These are phyloP conservation scores for Tinea semifulvella DNA, from an alignment of 2,888 invertebrate species.

Conservation along the genomic window DNA sequence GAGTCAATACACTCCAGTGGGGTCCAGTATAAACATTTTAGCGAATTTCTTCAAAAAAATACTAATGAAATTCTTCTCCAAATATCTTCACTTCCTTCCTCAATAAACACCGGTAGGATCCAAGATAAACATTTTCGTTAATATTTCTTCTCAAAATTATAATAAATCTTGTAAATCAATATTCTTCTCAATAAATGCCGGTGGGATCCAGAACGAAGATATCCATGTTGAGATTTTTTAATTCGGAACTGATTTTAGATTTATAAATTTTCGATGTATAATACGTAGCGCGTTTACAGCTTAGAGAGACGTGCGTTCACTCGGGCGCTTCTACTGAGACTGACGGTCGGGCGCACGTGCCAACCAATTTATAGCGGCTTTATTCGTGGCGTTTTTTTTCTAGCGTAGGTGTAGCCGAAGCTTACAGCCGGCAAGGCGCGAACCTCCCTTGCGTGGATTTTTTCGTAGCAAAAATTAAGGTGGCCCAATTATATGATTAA, in stretches of 20 bases:
- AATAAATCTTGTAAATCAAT: conserved; percentile 14
- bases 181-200: conserved; percentile 40
- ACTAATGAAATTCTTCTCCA: not conserved
- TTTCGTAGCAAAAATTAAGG: not conserved
- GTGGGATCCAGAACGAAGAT: conserved; percentile 46
- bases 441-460: conserved; percentile 31
- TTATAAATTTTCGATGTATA: conserved; percentile 1
- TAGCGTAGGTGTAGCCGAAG: conserved; percentile 33
- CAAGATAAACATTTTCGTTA: conserved; percentile 16
- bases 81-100: conserved; percentile 12
- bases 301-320: conserved; percentile 39
- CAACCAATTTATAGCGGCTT: conserved; percentile 48
- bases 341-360: conserved; percentile 52
- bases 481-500: too few relatives aligned
- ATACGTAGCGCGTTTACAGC: conserved; percentile 20
- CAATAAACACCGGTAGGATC: conserved; percentile 19
- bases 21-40: conserved; percentile 54
- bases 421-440: conserved; percentile 58
- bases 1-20: conserved; percentile 49
- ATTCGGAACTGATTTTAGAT: not conserved
- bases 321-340: conserved; percentile 39
- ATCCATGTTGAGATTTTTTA: conserved; percentile 35
- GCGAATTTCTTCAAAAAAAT: conserved; percentile 2
- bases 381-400: conserved; percentile 54
- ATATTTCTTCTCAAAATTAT: conserved; percentile 18